Evolutionary conservation across 2,113 vertebrate genomes (phyloP), one percentile per base, ranked within the genome.

Genomic region (Rostratula benghalensis): DNA sequence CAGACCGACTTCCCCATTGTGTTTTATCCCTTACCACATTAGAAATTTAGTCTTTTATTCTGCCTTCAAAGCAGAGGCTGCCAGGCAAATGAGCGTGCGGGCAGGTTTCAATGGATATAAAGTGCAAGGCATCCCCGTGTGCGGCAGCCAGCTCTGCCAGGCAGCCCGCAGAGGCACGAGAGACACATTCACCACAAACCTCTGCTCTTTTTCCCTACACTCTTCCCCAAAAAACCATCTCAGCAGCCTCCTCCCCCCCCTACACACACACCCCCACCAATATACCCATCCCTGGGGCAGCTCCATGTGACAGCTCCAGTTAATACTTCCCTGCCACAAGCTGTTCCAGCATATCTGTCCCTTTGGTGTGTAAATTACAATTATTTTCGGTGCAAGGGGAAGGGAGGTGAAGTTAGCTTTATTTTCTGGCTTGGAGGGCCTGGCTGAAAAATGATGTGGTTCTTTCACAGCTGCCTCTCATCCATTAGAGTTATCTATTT

Each of bases 1-100:
- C 87, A 82, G 60, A 61, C 78, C 43, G 14, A 39, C 93, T 94
- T 88, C 65, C 79, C 79, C 83, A 41, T 68, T 85, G 90, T 83
- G 33, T 79, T 79, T 89, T 77, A 83, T 75, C 79, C 67, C 81
- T 89, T 78, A 17, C 75, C 24, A 56, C 79, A 14, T 45, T 50
- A 39, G 61, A 75, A 80, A 70, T 85, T 27, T 65, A 20, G 45
- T 41, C 70, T 69, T 80, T 61, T 54, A 68, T 20, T n/a, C 78
- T 57, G 35, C 48, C n/a, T 85, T 89, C 93, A 91, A 90, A 91
- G 73, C 74, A 50, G 39, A 57, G 37, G 69, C 91, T 84, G 65
- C 31, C 90, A 75, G 61, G 90, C 37, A 88, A 79, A 88, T 27
- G 65, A 83, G 63, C 12, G 12, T 33, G 63, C 3, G 1, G 60